Base-by-base conservation (phyloP, 2,888 invertebrate species). In the Epistrophe grossulariae region DNA sequence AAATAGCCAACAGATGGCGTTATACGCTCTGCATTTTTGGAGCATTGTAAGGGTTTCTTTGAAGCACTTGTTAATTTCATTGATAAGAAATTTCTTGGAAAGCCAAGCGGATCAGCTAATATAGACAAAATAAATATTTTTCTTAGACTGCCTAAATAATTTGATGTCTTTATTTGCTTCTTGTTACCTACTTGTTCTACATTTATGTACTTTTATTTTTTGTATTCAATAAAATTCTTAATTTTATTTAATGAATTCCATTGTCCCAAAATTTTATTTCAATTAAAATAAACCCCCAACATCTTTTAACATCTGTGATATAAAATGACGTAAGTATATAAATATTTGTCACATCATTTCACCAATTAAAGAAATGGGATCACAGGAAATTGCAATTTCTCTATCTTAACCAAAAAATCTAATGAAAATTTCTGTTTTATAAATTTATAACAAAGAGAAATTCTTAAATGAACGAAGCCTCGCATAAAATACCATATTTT, bases 331-430 rank as follows among this genome's bases (percentile, higher is more conserved):
- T 52, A 55, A 55, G 6, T 55, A 38, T 55, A 38, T 24, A 24
- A 24, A 24, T n/a, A 28, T 17, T 40, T 70, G 55, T 70, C 70
- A 55, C 35, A 68, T 40, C 0, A 62, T 70, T 70, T 70, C 40
- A 40, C 55, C 55, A 70, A 70, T 70, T 70, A 55, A 70, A 11
- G 0, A 40, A 68, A 70, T 55, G 70, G 40, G 70, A 70, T 28
- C 70, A 59, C 70, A 59, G 59, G 48, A 79, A 73, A 79, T 52
- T 40, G 57, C 73, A 79, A 68, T 79, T 68, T 40, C 43, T n/a
- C 57, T 77, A 82, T 82, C 82, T 76, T 55, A 43, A 40, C 48
- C 50, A 31, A 35, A 62, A 77, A 77, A 82, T 82, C 81, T 72
- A 59, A 24, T 38, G 19, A 15, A 59, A 40, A n/a, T n/a, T 70